Evolutionary conservation across 2,113 vertebrate species (phyloP), one percentile per base, ranked within the genome.

Genomic region (Guaruba guarouba): DNA sequence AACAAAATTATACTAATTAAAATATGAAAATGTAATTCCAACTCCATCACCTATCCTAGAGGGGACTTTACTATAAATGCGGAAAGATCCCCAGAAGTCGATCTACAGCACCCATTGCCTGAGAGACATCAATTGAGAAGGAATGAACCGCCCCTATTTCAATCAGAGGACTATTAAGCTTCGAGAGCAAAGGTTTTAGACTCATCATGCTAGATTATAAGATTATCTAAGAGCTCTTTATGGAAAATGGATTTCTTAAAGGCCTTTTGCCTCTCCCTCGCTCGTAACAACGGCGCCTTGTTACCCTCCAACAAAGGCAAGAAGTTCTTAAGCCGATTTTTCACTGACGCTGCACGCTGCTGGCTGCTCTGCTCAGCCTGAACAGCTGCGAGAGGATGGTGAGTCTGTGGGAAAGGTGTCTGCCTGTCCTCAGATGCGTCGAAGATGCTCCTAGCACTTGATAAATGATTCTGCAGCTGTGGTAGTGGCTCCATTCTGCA

Each of bases 231-330:
- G 3, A 59, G 48, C 43, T 48, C 44, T 18, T 10, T 8, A 59
- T 77, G 59, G 51, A 48, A 89, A 75, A 64, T 35, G 27, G 39
- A 68, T 71, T 79, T 76, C 52, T 52, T 15, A 13, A 43, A 33
- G 25, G 20, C 64, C 64, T 83, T 71, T 71, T 79, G 29, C 29
- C 33, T 62, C 77, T 86, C 80, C 73, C 61, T 75, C 19, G 13
- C 43, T 93, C 0, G 7, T 74, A 84, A 64, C 4, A 2, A 2
- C 0, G 5, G 51, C 15, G 33, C 83, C 18, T 84, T 18, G 6
- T 41, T 91, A 35, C 67, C 94, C 77, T 95, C 70, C 10, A 95
- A 89, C 64, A 37, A 86, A 71, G 43, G 29, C 61, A 91, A 91
- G 66, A 43, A 39, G 39, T 87, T 64, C 82, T 69, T 24, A 6